Conservation (phyloP, 2,113 vertebrate species). For the Pantherophis guttatus region DNA sequence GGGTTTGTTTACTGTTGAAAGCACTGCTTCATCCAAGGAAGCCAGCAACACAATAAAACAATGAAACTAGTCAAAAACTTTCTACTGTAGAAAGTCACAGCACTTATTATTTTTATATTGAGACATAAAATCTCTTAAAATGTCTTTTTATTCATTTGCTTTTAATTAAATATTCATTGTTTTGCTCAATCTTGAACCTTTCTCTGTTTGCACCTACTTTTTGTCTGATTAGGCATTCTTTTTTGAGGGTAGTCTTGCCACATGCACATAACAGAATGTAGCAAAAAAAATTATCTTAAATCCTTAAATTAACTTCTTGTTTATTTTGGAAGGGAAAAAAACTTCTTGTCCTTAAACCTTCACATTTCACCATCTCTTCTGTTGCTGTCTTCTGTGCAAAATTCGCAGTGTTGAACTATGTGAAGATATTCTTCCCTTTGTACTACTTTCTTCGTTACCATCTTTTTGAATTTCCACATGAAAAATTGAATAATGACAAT, state of each 20-base stretch:
- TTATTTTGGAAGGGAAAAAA: background rate
- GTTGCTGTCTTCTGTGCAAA: background rate
- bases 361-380: background rate
- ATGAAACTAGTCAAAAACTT: background rate
- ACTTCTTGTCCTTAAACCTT: background rate
- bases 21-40: background rate
- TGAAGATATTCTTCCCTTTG: background rate
- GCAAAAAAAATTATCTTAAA: background rate
- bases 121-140: background rate
- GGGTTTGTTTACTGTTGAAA: background rate
- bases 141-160: background rate
- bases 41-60: background rate
- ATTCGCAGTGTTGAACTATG: background rate
- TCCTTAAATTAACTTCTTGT: background rate
- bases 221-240: background rate
- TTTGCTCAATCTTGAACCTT: background rate
- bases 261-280: background rate
- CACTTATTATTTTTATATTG: background rate
- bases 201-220: background rate
- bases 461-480: no score
- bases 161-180: background rate
- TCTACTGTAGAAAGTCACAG: background rate
- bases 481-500: background rate
- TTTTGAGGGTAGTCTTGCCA: background rate
- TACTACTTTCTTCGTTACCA: background rate